Conservation (phyloP, 2,113 vertebrate species). For the Pleuronectes platessa region DNA sequence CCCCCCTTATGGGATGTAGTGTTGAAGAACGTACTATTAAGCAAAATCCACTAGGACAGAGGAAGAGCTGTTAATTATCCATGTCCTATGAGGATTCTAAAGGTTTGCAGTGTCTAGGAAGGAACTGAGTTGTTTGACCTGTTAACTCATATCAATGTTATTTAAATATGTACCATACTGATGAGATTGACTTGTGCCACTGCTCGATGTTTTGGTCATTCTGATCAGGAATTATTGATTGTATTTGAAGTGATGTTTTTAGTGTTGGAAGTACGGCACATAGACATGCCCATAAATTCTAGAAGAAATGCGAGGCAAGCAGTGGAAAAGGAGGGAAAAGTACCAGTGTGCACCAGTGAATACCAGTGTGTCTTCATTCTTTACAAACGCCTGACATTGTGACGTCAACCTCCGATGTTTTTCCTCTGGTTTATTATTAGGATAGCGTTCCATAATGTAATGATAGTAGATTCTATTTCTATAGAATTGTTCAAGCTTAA, state of each 20-base stretch:
- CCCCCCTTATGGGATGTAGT: background rate
- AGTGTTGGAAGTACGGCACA: no score
- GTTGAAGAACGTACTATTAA: background rate
- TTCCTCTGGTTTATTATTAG: no score
- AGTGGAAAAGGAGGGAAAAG: no score
- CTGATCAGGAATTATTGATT: background rate
- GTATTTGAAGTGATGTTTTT: background rate
- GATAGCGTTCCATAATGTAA: no score
- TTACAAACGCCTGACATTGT: background rate
- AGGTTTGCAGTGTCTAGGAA: conserved; percentile 7
- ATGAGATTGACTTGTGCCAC: background rate
- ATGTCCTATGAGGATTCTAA: conserved; percentile 11
- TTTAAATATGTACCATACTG: conserved; percentile 44
- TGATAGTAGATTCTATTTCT: no score
- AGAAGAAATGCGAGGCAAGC: no score
- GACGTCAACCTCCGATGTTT: no score
- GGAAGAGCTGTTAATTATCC: background rate
- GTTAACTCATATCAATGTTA: conserved; percentile 38
- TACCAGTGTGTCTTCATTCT: background rate
- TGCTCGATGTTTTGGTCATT: background rate
- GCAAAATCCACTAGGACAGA: background rate
- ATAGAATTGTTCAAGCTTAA: no score
- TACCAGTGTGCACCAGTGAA: background rate
- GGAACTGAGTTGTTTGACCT: conserved; percentile 27
- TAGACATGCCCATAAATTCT: no score